Evolutionary conservation across 2,113 vertebrate species (phyloP).

Genomic region (Lucifuga dentata): DNA sequence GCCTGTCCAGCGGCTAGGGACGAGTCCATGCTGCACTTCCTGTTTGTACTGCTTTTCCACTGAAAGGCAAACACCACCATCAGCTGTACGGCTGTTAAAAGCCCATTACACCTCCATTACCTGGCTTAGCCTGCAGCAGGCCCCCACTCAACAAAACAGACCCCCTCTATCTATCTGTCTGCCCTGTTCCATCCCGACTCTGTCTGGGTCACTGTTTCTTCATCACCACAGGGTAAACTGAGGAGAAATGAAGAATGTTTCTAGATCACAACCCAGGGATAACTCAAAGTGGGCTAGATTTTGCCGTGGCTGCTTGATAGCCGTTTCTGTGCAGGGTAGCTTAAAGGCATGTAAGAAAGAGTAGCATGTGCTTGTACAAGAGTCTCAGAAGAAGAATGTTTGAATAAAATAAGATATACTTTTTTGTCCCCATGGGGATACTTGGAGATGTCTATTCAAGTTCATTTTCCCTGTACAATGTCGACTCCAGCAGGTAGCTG

Average conservation of each 20-base stretch:
- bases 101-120: constrained; percentile 79
- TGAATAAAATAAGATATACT: too few relatives aligned
- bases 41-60: constrained; percentile 71
- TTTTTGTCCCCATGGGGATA: too few relatives aligned
- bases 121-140: constrained; percentile 41
- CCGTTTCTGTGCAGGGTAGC: neutral
- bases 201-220: constrained; percentile 50
- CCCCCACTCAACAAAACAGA: constrained; percentile 36
- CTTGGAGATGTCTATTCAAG: too few relatives aligned
- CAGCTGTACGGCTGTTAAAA: constrained; percentile 69
- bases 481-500: too few relatives aligned
- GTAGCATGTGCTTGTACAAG: neutral
- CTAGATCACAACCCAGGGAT: constrained; percentile 5
- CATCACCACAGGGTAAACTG: constrained; percentile 18
- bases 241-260: constrained; percentile 12
- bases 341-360: neutral
- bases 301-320: neutral
- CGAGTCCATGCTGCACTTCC: constrained; percentile 68
- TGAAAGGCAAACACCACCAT: constrained; percentile 71
- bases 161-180: constrained; percentile 38
- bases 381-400: neutral
- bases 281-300: neutral
- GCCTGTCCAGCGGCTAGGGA: constrained; percentile 51
- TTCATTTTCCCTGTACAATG: too few relatives aligned
- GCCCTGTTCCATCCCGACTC: constrained; percentile 25